Conservation (phyloP, 2,797 vertebrate genomes). For the Eleutherodactylus coqui region DNA sequence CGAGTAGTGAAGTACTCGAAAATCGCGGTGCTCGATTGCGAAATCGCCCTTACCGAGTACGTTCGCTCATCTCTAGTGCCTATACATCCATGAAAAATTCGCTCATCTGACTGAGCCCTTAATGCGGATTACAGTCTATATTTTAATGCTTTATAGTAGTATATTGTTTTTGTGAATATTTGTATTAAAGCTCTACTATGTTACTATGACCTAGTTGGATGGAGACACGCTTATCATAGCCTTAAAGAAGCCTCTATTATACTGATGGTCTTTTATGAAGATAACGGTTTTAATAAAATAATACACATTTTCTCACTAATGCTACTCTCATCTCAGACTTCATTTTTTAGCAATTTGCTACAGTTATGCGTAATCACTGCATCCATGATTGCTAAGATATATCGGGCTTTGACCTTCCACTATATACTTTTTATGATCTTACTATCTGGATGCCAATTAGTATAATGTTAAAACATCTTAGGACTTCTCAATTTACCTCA, state of each 20-base stretch:
- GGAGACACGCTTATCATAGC: neutral
- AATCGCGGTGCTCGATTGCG: too few species aligned
- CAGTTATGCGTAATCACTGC: slow-evolving; percentile 49
- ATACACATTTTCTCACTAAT: slow-evolving; percentile 34
- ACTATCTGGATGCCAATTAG: neutral
- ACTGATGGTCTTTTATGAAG: neutral
- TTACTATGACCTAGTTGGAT: neutral
- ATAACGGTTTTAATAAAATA: slow-evolving; percentile 45
- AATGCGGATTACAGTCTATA: too few species aligned
- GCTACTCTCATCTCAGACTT: slow-evolving; percentile 21
- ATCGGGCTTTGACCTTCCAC: neutral
- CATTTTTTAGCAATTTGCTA: slow-evolving; percentile 44
- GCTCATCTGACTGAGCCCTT: too few species aligned
- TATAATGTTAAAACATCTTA: too few species aligned
- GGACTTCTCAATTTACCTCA: too few species aligned
- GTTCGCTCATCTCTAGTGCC: too few species aligned
- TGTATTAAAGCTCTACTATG: neutral
- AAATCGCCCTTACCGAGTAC: too few species aligned
- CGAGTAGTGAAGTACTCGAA: too few species aligned
- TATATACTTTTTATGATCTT: neutral
- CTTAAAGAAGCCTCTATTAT: slow-evolving; percentile 22
- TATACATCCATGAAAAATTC: too few species aligned
- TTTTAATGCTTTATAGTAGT: too few species aligned
- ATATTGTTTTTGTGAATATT: neutral
- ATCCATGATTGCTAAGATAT: neutral